A percentile compares a stretch with the other conserved stretches of the same genome.
Evolutionary conservation across 1,140 invertebrate genomes (phyloP).

Genomic region (Ceratitis capitata): DNA sequence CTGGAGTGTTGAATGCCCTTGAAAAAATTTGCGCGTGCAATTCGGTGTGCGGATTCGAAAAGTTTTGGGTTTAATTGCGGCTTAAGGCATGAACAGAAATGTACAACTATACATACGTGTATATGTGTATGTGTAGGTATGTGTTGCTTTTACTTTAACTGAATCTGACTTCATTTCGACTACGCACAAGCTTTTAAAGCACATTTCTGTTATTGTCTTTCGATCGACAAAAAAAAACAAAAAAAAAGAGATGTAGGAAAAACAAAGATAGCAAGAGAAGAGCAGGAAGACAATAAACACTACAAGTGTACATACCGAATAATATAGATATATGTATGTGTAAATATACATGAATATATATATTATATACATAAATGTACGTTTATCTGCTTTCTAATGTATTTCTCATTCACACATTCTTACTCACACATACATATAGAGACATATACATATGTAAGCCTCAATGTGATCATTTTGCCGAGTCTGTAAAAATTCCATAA

Average conservation of each 20-base stretch:
- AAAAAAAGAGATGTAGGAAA: no score
- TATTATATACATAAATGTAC: background rate
- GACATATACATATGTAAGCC: background rate
- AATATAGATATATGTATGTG: background rate
- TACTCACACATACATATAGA: background rate
- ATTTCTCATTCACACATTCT: background rate
- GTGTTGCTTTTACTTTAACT: background rate
- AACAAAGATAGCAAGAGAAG: no score
- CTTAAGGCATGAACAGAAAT: background rate
- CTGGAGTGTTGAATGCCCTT: constrained; percentile 6
- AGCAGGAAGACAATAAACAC: constrained; percentile 16
- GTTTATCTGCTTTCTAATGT: background rate
- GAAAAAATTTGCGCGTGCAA: background rate
- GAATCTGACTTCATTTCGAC: background rate
- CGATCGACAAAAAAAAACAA: constrained; percentile 37
- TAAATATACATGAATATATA: background rate
- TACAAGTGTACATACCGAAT: background rate
- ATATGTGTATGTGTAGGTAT: background rate
- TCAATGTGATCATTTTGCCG: constrained; percentile 34
- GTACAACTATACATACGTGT: background rate
- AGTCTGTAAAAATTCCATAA: constrained; percentile 19
- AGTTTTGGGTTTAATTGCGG: no score
- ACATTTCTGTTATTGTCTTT: background rate
- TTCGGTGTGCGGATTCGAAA: no score
- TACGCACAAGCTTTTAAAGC: background rate